A percentile compares a stretch with the other conserved stretches of the same genome.
Evolutionary conservation across 2,888 invertebrate genomes (phyloP).

Genomic region (Cantharis rustica): DNA sequence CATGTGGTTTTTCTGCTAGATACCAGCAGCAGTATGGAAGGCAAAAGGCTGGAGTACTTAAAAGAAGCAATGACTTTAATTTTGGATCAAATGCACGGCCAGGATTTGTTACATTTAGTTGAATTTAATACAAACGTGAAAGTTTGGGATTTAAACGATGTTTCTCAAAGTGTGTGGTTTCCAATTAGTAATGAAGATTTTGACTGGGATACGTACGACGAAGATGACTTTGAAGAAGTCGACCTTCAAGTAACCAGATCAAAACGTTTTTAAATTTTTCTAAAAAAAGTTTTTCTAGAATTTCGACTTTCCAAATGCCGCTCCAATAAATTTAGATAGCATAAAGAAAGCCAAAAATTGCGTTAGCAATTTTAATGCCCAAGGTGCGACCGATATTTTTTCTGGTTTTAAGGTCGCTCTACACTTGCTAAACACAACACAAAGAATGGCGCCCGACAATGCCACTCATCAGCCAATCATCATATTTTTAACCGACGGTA

Average conservation of each 20-base stretch:
- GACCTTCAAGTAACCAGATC: not conserved
- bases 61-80: constrained; percentile 71
- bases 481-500: constrained; percentile 70
- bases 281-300: not conserved
- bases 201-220: not conserved
- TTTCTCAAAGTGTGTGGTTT: constrained; percentile 47
- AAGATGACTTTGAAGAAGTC: not conserved
- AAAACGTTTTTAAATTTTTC: not conserved
- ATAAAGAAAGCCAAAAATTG: not conserved
- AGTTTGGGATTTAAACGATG: constrained; percentile 61
- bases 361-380: constrained; percentile 3
- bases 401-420: constrained; percentile 64
- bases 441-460: constrained; percentile 28
- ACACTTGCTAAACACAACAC: constrained; percentile 42
- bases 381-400: constrained; percentile 71
- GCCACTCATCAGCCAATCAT: constrained; percentile 63
- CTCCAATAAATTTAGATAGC: not conserved
- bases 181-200: not conserved
- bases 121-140: constrained; percentile 63
- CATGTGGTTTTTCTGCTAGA: constrained; percentile 77
- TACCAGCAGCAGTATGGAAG: constrained; percentile 76
- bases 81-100: constrained; percentile 62
- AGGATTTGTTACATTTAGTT: constrained; percentile 71
- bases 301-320: not conserved
- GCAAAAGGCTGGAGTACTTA: constrained; percentile 68